Evolutionary conservation across 2,888 invertebrate genomes (phyloP).

Genomic region (Melolontha melolontha): DNA sequence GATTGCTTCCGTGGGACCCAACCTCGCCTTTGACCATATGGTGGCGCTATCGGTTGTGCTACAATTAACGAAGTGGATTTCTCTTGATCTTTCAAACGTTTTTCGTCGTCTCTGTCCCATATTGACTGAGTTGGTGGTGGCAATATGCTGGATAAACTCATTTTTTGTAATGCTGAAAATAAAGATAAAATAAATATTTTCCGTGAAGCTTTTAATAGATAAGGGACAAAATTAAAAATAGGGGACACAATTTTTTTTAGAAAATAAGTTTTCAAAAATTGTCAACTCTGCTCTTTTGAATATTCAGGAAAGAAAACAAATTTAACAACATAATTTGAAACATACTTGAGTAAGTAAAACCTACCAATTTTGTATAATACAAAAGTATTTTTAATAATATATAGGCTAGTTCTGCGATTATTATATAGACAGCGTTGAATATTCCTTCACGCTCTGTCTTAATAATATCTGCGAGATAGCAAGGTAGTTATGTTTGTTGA

Average conservation of each 20-base stretch:
- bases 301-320: too few species aligned
- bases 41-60: slow-evolving; percentile 86
- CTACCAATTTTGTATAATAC: too few species aligned
- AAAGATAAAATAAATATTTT: slow-evolving; percentile 2
- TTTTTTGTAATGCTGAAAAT: slow-evolving; percentile 3
- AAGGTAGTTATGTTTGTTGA: too few species aligned
- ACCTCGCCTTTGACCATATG: slow-evolving; percentile 94
- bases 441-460: too few species aligned
- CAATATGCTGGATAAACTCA: slow-evolving; percentile 73
- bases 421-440: too few species aligned
- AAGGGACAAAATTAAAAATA: not conserved
- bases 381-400: too few species aligned
- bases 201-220: not conserved
- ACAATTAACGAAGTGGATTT: slow-evolving; percentile 75
- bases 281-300: not conserved
- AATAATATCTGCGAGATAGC: too few species aligned
- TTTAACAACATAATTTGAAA: too few species aligned
- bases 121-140: slow-evolving; percentile 89
- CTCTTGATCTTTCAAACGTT: slow-evolving; percentile 68
- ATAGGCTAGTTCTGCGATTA: too few species aligned
- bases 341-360: too few species aligned
- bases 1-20: slow-evolving; percentile 90
- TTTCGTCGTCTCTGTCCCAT: slow-evolving; percentile 92
- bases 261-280: not conserved
- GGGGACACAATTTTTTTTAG: not conserved